A percentile compares a stretch with the other conserved stretches of the same genome.
Evolutionary conservation across 1,140 invertebrate species (phyloP).

Genomic region (Polypedilum pembai): DNA sequence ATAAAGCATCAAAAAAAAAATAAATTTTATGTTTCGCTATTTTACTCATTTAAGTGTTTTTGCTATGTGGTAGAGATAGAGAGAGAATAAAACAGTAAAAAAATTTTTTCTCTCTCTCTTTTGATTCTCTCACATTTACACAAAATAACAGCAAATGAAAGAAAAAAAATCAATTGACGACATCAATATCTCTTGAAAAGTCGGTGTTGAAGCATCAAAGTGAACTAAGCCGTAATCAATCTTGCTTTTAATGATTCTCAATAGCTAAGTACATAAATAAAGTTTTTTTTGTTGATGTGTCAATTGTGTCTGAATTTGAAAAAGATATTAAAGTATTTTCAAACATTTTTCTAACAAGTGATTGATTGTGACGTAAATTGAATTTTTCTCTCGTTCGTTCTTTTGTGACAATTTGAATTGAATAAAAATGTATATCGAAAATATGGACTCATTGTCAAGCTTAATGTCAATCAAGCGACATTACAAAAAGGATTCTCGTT

Average conservation of each 20-base stretch:
- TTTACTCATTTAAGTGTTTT: no score
- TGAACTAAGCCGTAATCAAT: background rate
- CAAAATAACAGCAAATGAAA: background rate
- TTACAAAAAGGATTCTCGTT: conserved; percentile 78
- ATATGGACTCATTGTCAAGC: background rate
- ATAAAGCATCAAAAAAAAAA: no score
- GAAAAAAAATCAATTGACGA: conserved; percentile 4
- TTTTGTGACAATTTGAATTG: background rate
- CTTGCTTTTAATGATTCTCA: background rate
- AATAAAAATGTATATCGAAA: conserved; percentile 16
- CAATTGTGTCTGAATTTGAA: background rate
- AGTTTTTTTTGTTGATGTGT: background rate
- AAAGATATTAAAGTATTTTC: background rate
- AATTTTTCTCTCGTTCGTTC: background rate
- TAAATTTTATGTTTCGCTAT: no score
- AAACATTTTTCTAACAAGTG: background rate
- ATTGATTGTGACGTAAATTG: conserved; percentile 27
- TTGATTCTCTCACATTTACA: no score
- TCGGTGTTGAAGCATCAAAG: conserved; percentile 16
- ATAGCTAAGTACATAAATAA: background rate
- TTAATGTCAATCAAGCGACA: conserved; percentile 49
- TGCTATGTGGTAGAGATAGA: background rate
- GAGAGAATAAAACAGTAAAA: background rate
- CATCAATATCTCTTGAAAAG: background rate
- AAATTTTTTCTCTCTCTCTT: no score